These are phyloP conservation scores for Athalia rosae DNA, from an alignment of 2,888 invertebrate species.

Conservation along the genomic window DNA sequence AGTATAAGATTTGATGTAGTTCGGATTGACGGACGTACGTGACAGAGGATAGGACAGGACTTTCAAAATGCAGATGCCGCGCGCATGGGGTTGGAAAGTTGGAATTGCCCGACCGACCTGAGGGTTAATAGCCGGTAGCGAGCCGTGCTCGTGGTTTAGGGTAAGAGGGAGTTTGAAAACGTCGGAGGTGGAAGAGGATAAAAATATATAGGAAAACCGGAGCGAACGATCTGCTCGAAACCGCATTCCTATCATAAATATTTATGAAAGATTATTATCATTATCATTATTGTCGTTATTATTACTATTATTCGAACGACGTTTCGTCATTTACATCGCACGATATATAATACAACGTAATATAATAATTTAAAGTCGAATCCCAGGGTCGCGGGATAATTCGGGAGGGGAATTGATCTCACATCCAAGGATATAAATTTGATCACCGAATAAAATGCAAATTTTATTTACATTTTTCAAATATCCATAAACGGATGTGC, in stretches of 20 bases:
- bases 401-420: no score
- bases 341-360: background rate
- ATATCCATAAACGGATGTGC: background rate
- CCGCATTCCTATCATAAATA: slow-evolving; percentile 20
- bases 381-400: no score
- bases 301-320: background rate
- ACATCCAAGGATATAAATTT: no score
- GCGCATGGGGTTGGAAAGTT: slow-evolving; percentile 13
- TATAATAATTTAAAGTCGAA: no score
- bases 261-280: slow-evolving; percentile 33
- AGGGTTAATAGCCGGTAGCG: slow-evolving; percentile 15
- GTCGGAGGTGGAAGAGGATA: background rate
- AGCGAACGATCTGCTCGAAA: background rate
- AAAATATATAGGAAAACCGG: background rate
- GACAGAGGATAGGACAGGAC: background rate
- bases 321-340: background rate
- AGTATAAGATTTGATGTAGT: no score
- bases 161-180: no score
- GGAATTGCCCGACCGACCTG: slow-evolving; percentile 36
- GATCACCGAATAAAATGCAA: no score
- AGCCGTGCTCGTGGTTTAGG: background rate
- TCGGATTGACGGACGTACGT: background rate
- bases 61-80: slow-evolving; percentile 23
- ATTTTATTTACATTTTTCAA: background rate
- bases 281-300: background rate